Percentiles rank a stretch among this genome's conserved stretches.
phyloP scores from a whole-genome alignment of 2,797 vertebrate species.

The Apogon talboti region DNA sequence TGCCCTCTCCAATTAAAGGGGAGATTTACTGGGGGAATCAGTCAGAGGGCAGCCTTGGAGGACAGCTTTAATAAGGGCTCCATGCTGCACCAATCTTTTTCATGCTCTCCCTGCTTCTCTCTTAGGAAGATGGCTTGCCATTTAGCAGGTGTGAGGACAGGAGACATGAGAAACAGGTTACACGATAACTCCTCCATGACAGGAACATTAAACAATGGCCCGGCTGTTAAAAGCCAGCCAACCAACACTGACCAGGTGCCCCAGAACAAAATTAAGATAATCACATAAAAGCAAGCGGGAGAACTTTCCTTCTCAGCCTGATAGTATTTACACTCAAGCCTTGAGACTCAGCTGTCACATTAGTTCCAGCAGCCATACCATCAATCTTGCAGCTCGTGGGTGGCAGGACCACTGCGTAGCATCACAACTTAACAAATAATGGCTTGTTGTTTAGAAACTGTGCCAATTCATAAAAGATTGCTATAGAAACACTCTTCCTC shows the following conservation, averaged over 20 bases:
- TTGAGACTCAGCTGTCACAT: constrained; percentile 60
- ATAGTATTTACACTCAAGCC: constrained; percentile 59
- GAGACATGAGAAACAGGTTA: constrained; percentile 62
- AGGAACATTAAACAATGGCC: constrained; percentile 65
- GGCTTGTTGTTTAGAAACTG: constrained; percentile 46
- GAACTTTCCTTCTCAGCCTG: constrained; percentile 39
- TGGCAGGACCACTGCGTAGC: constrained; percentile 38
- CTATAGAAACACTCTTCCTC: constrained; percentile 42
- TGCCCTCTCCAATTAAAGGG: constrained; percentile 83
- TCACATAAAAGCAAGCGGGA: constrained; percentile 41
- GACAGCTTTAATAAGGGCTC: constrained; percentile 83
- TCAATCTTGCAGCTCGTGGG: constrained; percentile 53
- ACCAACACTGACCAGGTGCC: constrained; percentile 55
- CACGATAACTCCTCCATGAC: constrained; percentile 63
- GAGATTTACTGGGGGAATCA: constrained; percentile 83
- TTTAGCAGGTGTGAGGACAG: constrained; percentile 65
- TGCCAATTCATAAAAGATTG: constrained; percentile 34
- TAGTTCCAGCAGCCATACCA: constrained; percentile 63
- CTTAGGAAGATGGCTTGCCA: constrained; percentile 63
- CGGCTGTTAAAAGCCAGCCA: constrained; percentile 57
- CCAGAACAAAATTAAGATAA: constrained; percentile 46
- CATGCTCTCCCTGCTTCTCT: constrained; percentile 57
- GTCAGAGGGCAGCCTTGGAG: constrained; percentile 80
- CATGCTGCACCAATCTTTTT: constrained; percentile 60
- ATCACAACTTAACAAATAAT: constrained; percentile 61